A percentile compares a stretch with the other conserved stretches of the same genome.
Conservation (phyloP, 2,113 vertebrate species). For the Lynx canadensis region DNA sequence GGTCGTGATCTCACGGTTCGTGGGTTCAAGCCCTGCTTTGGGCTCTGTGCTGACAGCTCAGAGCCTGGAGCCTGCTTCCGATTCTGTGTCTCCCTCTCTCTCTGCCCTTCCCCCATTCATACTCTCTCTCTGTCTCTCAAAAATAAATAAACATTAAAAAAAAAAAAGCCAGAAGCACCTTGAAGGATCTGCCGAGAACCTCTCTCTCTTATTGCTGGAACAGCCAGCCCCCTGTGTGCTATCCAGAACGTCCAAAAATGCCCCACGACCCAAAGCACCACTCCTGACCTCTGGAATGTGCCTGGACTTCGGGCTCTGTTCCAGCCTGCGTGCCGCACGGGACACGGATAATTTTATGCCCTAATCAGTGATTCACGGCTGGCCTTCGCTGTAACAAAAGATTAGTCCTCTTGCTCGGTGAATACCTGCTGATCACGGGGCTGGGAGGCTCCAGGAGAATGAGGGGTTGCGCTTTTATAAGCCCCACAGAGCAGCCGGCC, state of each 20-base stretch:
- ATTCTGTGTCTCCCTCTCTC: no score
- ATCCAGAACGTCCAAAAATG: not conserved
- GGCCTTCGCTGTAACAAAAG: not conserved
- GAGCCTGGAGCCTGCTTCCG: no score
- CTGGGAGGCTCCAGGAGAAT: not conserved
- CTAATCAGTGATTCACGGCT: not conserved
- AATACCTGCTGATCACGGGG: not conserved
- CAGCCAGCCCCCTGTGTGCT: not conserved
- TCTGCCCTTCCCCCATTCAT: no score
- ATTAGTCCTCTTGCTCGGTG: not conserved
- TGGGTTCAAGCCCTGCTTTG: no score
- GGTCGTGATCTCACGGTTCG: no score
- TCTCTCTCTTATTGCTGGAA: not conserved
- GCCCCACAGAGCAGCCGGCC: not conserved
- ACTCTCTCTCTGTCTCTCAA: no score
- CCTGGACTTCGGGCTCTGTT: not conserved
- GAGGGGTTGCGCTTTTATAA: not conserved
- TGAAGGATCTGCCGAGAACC: not conserved
- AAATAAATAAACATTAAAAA: no score
- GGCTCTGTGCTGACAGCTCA: no score
- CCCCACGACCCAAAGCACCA: no score
- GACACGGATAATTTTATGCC: not conserved
- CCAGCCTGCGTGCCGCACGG: not conserved
- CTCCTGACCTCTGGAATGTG: not conserved
- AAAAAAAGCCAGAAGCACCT: not conserved